These are phyloP conservation scores for Esperia sulphurella DNA, from an alignment of 2,888 invertebrate genomes.

Conservation along the genomic window DNA sequence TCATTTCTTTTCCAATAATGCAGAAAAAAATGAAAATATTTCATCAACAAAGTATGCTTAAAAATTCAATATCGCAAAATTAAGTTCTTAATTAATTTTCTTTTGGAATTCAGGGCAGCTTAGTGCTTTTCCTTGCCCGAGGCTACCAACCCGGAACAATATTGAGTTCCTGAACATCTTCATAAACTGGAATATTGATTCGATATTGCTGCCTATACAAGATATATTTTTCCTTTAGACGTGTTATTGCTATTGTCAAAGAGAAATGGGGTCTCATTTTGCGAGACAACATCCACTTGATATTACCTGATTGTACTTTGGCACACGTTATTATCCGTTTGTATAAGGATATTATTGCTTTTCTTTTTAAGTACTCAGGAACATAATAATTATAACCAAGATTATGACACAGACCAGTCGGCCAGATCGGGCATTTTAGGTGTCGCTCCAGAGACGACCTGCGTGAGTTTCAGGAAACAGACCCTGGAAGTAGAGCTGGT, in stretches of 20 bases:
- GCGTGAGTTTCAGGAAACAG: too few relatives aligned
- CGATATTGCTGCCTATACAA: constrained; percentile 14
- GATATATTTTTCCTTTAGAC: constrained; percentile 18
- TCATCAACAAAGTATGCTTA: constrained; percentile 37
- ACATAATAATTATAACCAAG: too few relatives aligned
- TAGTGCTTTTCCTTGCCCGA: constrained; percentile 41
- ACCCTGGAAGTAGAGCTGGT: too few relatives aligned
- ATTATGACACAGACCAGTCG: too few relatives aligned
- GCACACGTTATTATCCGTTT: background rate
- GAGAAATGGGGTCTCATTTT: constrained; percentile 25
- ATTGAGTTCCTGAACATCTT: constrained; percentile 37
- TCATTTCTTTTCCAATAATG: constrained; percentile 28
- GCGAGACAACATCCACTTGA: constrained; percentile 17
- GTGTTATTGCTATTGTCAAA: constrained; percentile 28
- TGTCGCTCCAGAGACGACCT: too few relatives aligned
- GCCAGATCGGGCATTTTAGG: too few relatives aligned
- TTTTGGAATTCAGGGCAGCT: constrained; percentile 46
- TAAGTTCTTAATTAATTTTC: constrained; percentile 70
- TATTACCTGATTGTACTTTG: constrained; percentile 11
- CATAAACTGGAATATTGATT: constrained; percentile 34
- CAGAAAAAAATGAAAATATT: constrained; percentile 25
- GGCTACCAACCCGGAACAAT: constrained; percentile 33
- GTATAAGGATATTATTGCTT: constrained; percentile 1
- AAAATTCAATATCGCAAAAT: constrained; percentile 57
- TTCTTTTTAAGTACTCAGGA: background rate